Conservation (phyloP, 2,797 vertebrate species). For the Lepilemur septentrionalis region DNA sequence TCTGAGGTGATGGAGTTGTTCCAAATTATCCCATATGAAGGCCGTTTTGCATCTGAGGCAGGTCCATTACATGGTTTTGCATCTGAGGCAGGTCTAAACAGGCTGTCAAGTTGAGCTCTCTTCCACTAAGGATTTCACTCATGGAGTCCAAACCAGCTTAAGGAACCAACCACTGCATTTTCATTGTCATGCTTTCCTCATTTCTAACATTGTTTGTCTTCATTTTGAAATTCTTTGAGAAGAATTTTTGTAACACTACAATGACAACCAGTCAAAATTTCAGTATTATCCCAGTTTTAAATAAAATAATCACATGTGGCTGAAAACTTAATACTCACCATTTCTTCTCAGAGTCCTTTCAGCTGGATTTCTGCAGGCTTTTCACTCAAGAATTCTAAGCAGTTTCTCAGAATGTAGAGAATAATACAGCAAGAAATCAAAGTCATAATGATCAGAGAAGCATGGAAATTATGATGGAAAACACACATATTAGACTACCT, state of each 20-base stretch:
- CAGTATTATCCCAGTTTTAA: slow-evolving; percentile 49
- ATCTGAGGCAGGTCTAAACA: too few relatives aligned
- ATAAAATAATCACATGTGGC: slow-evolving; percentile 52
- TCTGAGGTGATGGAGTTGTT: not conserved
- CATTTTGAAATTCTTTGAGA: slow-evolving; percentile 26
- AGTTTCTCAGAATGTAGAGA: slow-evolving; percentile 1
- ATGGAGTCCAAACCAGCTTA: not conserved
- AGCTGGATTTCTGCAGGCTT: slow-evolving; percentile 42
- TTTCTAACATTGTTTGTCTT: slow-evolving; percentile 33
- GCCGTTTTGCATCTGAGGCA: not conserved
- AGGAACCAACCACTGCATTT: slow-evolving; percentile 14
- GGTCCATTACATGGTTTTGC: not conserved
- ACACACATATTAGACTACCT: not conserved
- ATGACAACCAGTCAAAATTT: slow-evolving; percentile 41
- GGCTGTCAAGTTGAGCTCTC: not conserved
- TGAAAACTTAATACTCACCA: not conserved
- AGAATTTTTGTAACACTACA: slow-evolving; percentile 53
- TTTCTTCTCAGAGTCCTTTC: slow-evolving; percentile 24
- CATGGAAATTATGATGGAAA: not conserved
- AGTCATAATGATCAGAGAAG: not conserved
- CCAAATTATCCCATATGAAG: not conserved
- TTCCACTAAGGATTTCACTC: slow-evolving; percentile 10
- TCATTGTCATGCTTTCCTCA: not conserved
- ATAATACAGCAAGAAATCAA: slow-evolving; percentile 15
- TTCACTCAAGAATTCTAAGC: slow-evolving; percentile 50